A percentile compares a stretch with the other conserved stretches of the same genome.
Evolutionary conservation across 1,140 invertebrate genomes (phyloP).

Genomic region (Arion vulgaris): DNA sequence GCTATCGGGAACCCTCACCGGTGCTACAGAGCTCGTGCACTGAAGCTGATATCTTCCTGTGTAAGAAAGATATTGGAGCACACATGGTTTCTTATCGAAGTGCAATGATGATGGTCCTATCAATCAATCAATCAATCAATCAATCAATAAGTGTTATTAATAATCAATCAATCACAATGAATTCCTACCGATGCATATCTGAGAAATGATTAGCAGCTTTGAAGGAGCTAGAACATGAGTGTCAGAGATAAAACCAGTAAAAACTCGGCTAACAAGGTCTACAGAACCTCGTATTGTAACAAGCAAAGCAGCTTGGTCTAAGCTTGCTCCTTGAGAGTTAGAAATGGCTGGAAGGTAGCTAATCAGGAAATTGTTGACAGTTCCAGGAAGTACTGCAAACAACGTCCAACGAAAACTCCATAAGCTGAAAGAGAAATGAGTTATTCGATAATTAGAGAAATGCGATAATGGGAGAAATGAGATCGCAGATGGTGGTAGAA

Average conservation of each 20-base stretch:
- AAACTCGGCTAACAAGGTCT: background rate
- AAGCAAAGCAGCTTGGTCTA: background rate
- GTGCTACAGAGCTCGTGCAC: too few species aligned
- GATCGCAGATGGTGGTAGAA: too few species aligned
- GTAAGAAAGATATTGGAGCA: too few species aligned
- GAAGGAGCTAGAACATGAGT: background rate
- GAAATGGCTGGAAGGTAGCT: background rate
- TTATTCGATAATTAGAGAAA: too few species aligned
- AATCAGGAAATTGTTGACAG: background rate
- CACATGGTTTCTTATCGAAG: too few species aligned
- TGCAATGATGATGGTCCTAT: too few species aligned
- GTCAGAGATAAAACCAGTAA: background rate
- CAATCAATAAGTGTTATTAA: too few species aligned
- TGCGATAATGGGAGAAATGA: too few species aligned
- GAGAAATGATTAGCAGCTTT: background rate
- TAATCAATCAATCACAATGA: too few species aligned
- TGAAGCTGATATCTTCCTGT: too few species aligned
- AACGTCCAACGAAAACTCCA: background rate
- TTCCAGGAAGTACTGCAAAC: background rate
- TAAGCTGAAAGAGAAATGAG: background rate
- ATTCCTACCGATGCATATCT: background rate
- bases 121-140: too few species aligned
- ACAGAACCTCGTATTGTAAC: conserved; percentile 1
- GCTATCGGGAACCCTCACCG: too few species aligned
- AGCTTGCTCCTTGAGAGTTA: background rate